Conservation (phyloP, 2,797 vertebrate species). For the Acanthurus leucopareius region DNA sequence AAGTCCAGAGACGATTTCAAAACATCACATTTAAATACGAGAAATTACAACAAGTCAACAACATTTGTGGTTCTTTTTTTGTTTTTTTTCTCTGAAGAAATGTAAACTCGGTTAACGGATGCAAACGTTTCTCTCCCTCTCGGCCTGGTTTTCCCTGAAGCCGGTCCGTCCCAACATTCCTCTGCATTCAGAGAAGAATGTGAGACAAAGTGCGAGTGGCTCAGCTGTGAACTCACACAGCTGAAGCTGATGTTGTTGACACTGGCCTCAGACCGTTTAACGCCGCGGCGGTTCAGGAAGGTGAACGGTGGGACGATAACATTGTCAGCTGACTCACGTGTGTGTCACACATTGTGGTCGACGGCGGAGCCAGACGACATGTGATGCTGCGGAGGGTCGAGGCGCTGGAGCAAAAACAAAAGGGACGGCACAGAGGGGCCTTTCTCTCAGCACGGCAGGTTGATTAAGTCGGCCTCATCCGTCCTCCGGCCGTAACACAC, state of each 20-base stretch:
- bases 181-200: constrained; percentile 42
- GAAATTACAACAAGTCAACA: no score
- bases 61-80: no score
- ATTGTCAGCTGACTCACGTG: constrained; percentile 40
- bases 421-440: constrained; percentile 49
- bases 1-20: no score
- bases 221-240: constrained; percentile 44
- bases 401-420: constrained; percentile 56
- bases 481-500: constrained; percentile 18
- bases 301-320: constrained; percentile 33
- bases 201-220: constrained; percentile 1
- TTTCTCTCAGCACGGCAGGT: constrained; percentile 55
- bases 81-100: neutral
- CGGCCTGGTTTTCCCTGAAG: constrained; percentile 11
- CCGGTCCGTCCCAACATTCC: constrained; percentile 37
- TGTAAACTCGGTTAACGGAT: constrained; percentile 3
- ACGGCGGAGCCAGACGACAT: constrained; percentile 21
- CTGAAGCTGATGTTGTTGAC: constrained; percentile 60
- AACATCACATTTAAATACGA: no score
- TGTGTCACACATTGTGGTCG: constrained; percentile 2
- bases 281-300: constrained; percentile 30
- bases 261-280: constrained; percentile 63
- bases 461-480: constrained; percentile 52
- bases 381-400: constrained; percentile 34
- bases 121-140: neutral